Evolutionary conservation across 1,140 invertebrate genomes (phyloP), one percentile per base, ranked within the genome.

Genomic region (Varroa destructor): DNA sequence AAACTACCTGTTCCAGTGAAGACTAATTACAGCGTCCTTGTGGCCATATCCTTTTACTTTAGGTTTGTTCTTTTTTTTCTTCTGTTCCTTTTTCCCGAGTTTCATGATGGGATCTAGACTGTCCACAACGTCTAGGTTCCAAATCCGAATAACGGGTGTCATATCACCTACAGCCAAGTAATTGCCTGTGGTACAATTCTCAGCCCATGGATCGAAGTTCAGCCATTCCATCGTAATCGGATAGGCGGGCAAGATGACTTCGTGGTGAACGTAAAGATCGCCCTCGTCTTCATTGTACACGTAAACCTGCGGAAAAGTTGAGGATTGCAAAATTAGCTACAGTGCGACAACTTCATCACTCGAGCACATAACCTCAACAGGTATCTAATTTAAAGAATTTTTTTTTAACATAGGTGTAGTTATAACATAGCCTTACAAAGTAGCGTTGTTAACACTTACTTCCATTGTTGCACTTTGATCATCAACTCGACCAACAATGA

Each of bases 121-220:
- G 77, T 96, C 89, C 71, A 95, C 86, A 71, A 97, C 84, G 81
- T 97, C 93, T 46, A 97, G 80, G 80, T 98, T 92, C 93, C 93
- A 97, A 10, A 97, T 85, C 74, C 91, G 87, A 73, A 98, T 95
- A 57, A 90, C 84, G 1, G 92, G 87, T 74, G 87, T 86, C 89
- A 97, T 94, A 55, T 86, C 87, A 14, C 92, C 93, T 76, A 97
- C 84, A 3, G 93, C 93, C 76, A 91, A 87, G 75, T 93, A 85
- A 79, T 94, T 97, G 36, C 87, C 91, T 82, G 73, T 36, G 72
- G 56, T 71, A 55, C 43, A 56, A 71, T 81, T 73, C 80, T 80
- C 79, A 84, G 85, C 74, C 79, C 79, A 51, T 0, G 88, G 85
- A 79, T 93, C 88, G 81, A 87, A 91, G 78, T 89, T 87, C 54